phyloP scores from a whole-genome alignment of 1,140 invertebrate species.

The Drosophila sturtevanti region DNA sequence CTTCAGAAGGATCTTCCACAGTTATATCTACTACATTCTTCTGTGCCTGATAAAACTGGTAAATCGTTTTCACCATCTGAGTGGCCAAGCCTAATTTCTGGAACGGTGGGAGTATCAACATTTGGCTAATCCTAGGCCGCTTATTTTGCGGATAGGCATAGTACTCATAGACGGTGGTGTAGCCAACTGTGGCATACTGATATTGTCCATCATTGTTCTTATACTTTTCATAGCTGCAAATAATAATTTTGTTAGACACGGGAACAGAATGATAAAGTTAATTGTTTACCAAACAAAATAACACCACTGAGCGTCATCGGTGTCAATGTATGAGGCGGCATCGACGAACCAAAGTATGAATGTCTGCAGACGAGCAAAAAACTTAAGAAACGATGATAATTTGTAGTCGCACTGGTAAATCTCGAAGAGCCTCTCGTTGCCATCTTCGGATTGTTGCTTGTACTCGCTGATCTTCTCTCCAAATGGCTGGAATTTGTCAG shows the following conservation, averaged over 20 bases:
- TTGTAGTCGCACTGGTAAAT: slow-evolving; percentile 90
- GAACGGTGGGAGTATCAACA: slow-evolving; percentile 95
- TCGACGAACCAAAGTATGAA: slow-evolving; percentile 98
- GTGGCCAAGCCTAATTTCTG: slow-evolving; percentile 93
- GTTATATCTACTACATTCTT: slow-evolving; percentile 92
- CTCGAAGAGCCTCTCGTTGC: slow-evolving; percentile 88
- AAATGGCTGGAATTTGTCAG: slow-evolving; percentile 79
- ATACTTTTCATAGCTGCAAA: slow-evolving; percentile 92
- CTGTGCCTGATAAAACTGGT: slow-evolving; percentile 88
- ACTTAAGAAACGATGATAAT: slow-evolving; percentile 89
- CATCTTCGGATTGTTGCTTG: slow-evolving; percentile 82
- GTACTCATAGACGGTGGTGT: slow-evolving; percentile 96
- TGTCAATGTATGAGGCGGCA: slow-evolving; percentile 95
- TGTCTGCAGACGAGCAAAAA: slow-evolving; percentile 93
- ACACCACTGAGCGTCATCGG: slow-evolving; percentile 95
- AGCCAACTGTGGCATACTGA: slow-evolving; percentile 92
- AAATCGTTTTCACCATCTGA: slow-evolving; percentile 88
- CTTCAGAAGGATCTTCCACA: slow-evolving; percentile 96
- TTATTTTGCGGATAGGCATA: slow-evolving; percentile 95
- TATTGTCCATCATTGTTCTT: slow-evolving; percentile 85
- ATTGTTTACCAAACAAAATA: slow-evolving; percentile 94
- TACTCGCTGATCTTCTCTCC: slow-evolving; percentile 83
- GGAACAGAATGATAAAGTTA: no score
- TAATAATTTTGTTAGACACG: neutral
- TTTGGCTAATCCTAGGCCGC: slow-evolving; percentile 95